Evolutionary conservation across 2,797 vertebrate genomes (phyloP), one percentile per base, ranked within the genome.

Genomic region (Lacerta agilis): DNA sequence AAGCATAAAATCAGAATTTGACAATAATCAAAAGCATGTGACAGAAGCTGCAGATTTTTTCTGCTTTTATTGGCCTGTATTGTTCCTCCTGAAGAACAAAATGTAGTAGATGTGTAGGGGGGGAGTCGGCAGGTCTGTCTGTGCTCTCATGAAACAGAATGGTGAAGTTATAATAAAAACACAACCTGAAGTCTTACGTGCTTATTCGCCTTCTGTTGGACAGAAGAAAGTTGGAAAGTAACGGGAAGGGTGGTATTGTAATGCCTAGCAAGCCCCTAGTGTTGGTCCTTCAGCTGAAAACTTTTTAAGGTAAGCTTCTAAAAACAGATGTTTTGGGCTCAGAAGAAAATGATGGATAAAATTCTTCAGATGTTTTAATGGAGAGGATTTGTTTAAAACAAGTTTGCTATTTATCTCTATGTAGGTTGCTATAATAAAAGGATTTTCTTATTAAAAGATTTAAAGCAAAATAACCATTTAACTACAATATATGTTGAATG

Each of bases 391-490:
- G 94, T 97, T 96, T 96, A 94, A 96, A 97, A 94, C 94, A 91
- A 97, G 96, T 97, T 97, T 96, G 96, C 96, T 97, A 97, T 96
- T 97, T 97, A 97, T 97, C 95, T 97, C 93, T 97, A 96, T 90
- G 96, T 97, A 97, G 97, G 97, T 97, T 97, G 96, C 96, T 97
- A 64, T 96, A 97, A 97, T 96, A 97, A 97, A 96, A 96, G 95
- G 94, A 96, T 96, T 97, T 97, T 97, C 95, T 96, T 97, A 95
- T 94, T 94, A 95, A 67, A 96, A 96, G 95, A 96, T 97, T 97
- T 97, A 96, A 97, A 97, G 95, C 95, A 94, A 97, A 97, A 96
- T 97, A 96, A 96, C 97, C 97, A 97, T 97, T 97, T 97, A 97
- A 97, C 96, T 91, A 77, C 94, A 94, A 87, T 97, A 95, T 94